These are phyloP conservation scores for Myiozetetes cayanensis DNA, from an alignment of 2,113 vertebrate species.

Conservation along the genomic window DNA sequence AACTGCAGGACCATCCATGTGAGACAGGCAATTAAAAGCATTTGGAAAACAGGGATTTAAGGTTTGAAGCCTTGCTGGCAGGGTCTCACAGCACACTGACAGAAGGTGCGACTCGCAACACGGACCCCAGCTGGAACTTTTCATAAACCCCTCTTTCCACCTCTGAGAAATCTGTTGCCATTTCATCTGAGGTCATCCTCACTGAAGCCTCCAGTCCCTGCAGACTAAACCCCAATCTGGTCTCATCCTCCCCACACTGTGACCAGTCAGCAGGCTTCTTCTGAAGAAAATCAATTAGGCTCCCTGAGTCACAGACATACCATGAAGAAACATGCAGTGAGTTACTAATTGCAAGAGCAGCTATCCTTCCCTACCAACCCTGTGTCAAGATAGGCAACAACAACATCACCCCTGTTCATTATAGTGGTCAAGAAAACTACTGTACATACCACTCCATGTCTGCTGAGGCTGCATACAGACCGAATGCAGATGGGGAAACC, in stretches of 20 bases:
- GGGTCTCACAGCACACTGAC: not conserved
- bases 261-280: conserved; percentile 26
- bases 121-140: conserved; percentile 28
- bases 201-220: conserved; percentile 25
- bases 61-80: not conserved
- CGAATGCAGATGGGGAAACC: not conserved
- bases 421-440: not conserved
- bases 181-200: conserved; percentile 26
- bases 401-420: not conserved
- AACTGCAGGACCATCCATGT: not conserved
- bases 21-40: conserved; percentile 12
- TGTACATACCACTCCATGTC: not conserved
- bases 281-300: conserved; percentile 49
- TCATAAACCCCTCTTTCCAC: not conserved
- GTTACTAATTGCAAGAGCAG: conserved; percentile 62
- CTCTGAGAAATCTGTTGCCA: conserved; percentile 25
- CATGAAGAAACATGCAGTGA: conserved; percentile 63
- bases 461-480: not conserved
- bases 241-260: not conserved
- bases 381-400: not conserved
- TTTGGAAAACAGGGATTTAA: not conserved
- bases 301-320: conserved; percentile 19
- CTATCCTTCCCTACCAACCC: conserved; percentile 37
- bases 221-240: conserved; percentile 17
- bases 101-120: not conserved